Evolutionary conservation across 2,113 vertebrate species (phyloP).

Genomic region (Callocephalon fimbriatum): DNA sequence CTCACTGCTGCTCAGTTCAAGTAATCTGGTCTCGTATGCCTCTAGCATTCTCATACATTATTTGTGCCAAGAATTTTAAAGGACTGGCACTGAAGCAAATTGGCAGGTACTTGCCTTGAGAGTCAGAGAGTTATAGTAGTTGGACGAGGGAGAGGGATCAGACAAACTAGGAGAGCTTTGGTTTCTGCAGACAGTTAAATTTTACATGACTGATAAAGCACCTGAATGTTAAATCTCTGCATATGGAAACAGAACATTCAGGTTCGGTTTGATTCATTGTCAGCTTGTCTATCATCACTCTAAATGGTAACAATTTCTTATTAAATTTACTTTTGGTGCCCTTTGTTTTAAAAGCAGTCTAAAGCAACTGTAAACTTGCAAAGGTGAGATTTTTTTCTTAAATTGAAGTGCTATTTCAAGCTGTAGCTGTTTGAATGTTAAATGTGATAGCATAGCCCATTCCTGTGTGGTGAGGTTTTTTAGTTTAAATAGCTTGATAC

Average conservation of each 20-base stretch:
- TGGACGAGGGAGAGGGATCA: background rate
- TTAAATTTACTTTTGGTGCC: background rate
- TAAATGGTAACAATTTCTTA: background rate
- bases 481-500: background rate
- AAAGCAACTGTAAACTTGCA: background rate
- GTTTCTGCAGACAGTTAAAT: background rate
- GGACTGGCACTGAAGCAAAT: background rate
- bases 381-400: background rate
- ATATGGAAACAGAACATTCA: background rate
- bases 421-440: background rate
- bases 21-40: background rate
- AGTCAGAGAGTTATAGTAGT: background rate
- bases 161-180: background rate
- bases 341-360: background rate
- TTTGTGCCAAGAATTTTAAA: background rate
- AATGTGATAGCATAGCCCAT: background rate
- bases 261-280: fast-evolving
- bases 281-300: background rate
- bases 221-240: background rate
- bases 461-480: background rate
- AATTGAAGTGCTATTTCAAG: background rate
- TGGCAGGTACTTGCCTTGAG: background rate
- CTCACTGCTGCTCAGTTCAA: background rate
- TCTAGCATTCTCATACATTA: background rate
- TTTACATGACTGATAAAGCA: background rate